Percentiles rank a stretch among this genome's conserved stretches.
These are phyloP conservation scores for Cylloceria caligata DNA, from an alignment of 2,888 invertebrate genomes.

Conservation along the genomic window DNA sequence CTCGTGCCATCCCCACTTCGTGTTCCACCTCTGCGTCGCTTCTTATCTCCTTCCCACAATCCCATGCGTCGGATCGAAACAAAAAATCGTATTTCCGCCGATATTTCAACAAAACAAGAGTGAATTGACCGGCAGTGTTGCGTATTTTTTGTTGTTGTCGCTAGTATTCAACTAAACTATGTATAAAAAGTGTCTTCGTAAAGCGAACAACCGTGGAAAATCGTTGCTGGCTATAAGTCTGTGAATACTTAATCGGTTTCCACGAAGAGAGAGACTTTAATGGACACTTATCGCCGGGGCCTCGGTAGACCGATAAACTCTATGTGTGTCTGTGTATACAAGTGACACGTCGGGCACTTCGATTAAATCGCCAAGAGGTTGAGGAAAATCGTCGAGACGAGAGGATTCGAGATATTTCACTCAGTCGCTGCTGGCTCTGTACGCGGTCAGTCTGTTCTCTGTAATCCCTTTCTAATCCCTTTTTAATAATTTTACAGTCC, in stretches of 20 bases:
- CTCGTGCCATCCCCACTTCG: conserved; percentile 27
- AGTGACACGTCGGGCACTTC: conserved; percentile 11
- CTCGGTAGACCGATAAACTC: conserved; percentile 8
- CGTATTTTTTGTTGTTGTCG: not conserved
- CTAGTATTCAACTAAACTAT: not conserved
- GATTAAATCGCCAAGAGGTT: conserved; percentile 14
- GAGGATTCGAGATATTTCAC: conserved; percentile 1
- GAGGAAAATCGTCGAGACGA: conserved; percentile 37
- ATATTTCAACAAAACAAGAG: not conserved
- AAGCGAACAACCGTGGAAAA: conserved; percentile 3
- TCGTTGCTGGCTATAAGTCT: not conserved
- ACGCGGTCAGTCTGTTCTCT: conserved; percentile 29
- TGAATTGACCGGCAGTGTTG: not conserved
- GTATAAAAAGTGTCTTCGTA: not conserved
- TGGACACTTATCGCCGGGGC: not conserved
- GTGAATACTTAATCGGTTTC: conserved; percentile 23
- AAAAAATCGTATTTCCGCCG: conserved; percentile 6
- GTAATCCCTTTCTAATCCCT: conserved; percentile 27
- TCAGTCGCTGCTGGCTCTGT: not conserved
- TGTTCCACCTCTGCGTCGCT: conserved; percentile 1
- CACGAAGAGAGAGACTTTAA: conserved; percentile 26
- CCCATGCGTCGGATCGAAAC: not conserved
- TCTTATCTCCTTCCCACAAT: not conserved
- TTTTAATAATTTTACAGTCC: conserved; percentile 30
- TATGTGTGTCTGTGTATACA: conserved; percentile 6